A percentile compares a stretch with the other conserved stretches of the same genome.
These are phyloP conservation scores for Anthopleura sola DNA, from an alignment of 64 coral and sea anemone genomes.

Conservation along the genomic window DNA sequence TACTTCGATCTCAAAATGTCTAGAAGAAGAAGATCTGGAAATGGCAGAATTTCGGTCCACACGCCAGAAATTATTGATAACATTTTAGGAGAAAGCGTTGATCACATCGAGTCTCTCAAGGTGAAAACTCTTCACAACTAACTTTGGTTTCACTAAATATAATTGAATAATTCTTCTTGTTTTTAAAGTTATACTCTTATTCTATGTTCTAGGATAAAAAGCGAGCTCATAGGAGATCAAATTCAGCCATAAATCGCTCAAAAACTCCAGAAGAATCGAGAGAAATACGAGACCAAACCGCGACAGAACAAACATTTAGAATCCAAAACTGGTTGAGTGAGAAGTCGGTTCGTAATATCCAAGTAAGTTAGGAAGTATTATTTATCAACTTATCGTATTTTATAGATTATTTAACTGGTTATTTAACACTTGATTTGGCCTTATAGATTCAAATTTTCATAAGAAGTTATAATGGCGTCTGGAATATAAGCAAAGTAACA, in stretches of 20 bases:
- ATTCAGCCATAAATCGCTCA: constrained; percentile 52
- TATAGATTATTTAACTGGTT: neutral
- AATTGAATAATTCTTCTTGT: neutral
- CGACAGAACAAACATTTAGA: constrained; percentile 66
- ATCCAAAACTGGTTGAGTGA: constrained; percentile 94
- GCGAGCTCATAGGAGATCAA: constrained; percentile 56
- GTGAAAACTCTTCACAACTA: neutral
- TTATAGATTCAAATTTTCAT: neutral
- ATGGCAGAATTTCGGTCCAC: constrained; percentile 87
- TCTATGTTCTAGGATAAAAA: constrained; percentile 17
- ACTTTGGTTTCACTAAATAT: neutral
- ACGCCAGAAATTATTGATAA: constrained; percentile 80
- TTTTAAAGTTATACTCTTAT: neutral
- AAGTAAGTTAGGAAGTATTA: constrained; percentile 33
- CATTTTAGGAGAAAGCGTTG: constrained; percentile 55
- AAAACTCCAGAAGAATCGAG: constrained; percentile 12
- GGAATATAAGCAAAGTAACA: too few species aligned
- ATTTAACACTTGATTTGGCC: neutral
- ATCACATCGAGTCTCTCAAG: neutral
- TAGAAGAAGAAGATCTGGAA: constrained; percentile 39
- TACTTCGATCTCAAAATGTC: constrained; percentile 42
- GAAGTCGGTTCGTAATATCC: constrained; percentile 86
- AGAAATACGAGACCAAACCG: constrained; percentile 6
- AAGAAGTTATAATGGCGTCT: neutral
- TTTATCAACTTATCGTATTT: neutral